Evolutionary conservation across 2,113 vertebrate species (phyloP), one percentile per base, ranked within the genome.

Genomic region (Lepus timidus): DNA sequence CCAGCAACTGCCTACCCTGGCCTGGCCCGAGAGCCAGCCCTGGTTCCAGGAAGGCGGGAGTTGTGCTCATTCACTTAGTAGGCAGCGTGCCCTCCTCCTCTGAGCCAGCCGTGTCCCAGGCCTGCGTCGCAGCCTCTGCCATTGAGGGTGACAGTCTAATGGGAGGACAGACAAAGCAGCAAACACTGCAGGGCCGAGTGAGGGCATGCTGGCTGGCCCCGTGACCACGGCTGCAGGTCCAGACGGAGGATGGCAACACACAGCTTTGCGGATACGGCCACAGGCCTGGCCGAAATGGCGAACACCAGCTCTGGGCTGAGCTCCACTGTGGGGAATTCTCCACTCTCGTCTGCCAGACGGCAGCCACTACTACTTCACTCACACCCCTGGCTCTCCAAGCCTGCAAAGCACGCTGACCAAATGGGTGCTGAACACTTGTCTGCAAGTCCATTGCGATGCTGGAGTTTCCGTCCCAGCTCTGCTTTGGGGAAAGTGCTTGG

Each of bases 171-270:
- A 64, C 51, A 10, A 5, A 2, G 6, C 20, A n/a, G 4, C 12
- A 12, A 19, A 16, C 3, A 11, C 0, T 44, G 49, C 16, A 4
- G 51, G 67, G 70, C 25, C 0, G 1, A 11, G 14, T 2, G 3
- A 8, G 65, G 58, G 19, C 0, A 0, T 4, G 55, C 36, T 31
- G 67, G 22, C 6, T 76, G 61, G 67, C 2, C 0, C 76, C n/a
- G 33, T 9, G 3, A 31, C 36, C 17, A 0, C 5, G 8, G 20
- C 85, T 52, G 11, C 19, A 62, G 79, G 29, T 13, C 9, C 11
- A 27, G 51, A 70, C 19, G 20, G 68, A 0, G 0, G 76, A 49
- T 58, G 44, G 51, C 33, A 58, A 33, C 25, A 31, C 16, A 27
- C 1, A 10, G 65, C 29, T 67, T 39, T 55, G 70, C 11, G 2